phyloP scores from a whole-genome alignment of 1,140 invertebrate species.

The Meloidogyne hapla region DNA sequence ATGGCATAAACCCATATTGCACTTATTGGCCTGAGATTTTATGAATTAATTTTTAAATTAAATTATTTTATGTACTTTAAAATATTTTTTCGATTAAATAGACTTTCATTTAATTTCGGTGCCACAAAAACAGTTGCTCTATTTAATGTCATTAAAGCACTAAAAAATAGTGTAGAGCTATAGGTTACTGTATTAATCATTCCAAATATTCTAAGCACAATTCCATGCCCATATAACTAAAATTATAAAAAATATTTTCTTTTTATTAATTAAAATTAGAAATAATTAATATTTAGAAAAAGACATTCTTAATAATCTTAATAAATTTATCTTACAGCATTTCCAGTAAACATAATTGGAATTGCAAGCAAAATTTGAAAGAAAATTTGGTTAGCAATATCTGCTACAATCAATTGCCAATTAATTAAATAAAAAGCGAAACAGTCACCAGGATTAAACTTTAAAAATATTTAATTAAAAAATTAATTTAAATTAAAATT shows the following conservation, averaged over 20 bases:
- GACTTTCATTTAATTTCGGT: not conserved
- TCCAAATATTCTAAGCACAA: not conserved
- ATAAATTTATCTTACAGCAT: too few relatives aligned
- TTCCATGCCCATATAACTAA: not conserved
- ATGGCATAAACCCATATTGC: not conserved
- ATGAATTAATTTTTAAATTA: not conserved
- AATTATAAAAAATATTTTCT: not conserved
- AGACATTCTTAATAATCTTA: too few relatives aligned
- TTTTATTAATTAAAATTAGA: too few relatives aligned
- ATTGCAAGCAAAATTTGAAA: not conserved
- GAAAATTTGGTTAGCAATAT: conserved; percentile 1
- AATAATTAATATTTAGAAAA: too few relatives aligned
- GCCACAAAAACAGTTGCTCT: not conserved
- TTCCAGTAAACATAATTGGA: not conserved
- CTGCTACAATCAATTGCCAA: not conserved
- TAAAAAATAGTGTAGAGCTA: not conserved
- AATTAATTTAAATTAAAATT: too few relatives aligned
- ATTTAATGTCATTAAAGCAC: not conserved
- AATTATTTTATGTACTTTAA: not conserved
- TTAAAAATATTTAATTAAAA: not conserved
- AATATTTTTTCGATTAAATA: not conserved
- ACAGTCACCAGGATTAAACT: not conserved
- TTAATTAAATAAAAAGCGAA: conserved; percentile 6
- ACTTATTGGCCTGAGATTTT: not conserved
- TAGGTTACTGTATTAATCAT: not conserved